Evolutionary conservation across 2,113 vertebrate species (phyloP).

Genomic region (Stomatorhinus ivindoensis): DNA sequence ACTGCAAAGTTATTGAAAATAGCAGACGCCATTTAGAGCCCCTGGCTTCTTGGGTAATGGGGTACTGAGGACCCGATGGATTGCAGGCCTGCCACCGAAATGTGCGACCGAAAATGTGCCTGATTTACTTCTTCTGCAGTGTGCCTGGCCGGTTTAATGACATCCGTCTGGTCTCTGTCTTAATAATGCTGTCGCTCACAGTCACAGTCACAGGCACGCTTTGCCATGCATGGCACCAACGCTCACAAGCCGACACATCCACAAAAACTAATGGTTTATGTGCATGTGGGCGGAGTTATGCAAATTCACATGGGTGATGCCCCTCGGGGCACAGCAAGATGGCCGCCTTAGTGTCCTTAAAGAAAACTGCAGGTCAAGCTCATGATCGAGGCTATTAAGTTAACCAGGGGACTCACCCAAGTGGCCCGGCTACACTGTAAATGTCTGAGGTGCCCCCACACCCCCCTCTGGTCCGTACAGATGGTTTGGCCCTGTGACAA

Average conservation of each 20-base stretch:
- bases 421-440: slow-evolving; percentile 43
- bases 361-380: slow-evolving; percentile 37
- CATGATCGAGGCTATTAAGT: slow-evolving; percentile 29
- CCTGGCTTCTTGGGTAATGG: not conserved
- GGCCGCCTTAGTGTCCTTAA: not conserved
- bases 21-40: slow-evolving; percentile 38
- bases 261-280: not conserved
- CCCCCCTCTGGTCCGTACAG: slow-evolving; percentile 45
- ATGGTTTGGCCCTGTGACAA: slow-evolving; percentile 66
- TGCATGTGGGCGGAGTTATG: not conserved
- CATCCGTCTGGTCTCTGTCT: slow-evolving; percentile 37
- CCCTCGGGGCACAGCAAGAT: not conserved
- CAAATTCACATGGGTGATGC: not conserved
- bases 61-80: slow-evolving; percentile 1
- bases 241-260: not conserved
- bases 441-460: slow-evolving; percentile 44
- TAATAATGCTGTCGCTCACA: slow-evolving; percentile 9
- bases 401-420: slow-evolving; percentile 37
- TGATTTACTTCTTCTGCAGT: slow-evolving; percentile 49
- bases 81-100: slow-evolving; percentile 16
- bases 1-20: slow-evolving; percentile 45
- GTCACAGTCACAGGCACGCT: not conserved
- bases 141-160: slow-evolving; percentile 54
- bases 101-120: slow-evolving; percentile 45
- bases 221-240: not conserved